Evolutionary conservation across 2,888 invertebrate species (phyloP).

Genomic region (Crepidodera aurea): DNA sequence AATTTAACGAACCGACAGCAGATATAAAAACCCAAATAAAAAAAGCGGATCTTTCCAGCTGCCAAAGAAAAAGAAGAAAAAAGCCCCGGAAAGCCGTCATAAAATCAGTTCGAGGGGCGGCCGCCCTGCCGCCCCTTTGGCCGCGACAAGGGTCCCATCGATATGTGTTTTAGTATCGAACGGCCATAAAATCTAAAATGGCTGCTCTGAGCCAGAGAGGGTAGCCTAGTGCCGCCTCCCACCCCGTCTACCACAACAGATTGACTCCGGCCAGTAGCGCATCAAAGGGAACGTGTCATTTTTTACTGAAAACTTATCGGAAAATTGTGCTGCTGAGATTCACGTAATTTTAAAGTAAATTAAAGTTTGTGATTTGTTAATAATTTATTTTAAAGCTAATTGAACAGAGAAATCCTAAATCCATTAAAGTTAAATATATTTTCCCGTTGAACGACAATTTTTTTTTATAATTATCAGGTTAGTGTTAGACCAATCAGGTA

Average conservation of each 20-base stretch:
- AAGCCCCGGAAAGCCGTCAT: constrained; percentile 13
- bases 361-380: too few relatives aligned
- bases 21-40: constrained; percentile 2
- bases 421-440: too few relatives aligned
- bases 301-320: too few relatives aligned
- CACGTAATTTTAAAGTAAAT: too few relatives aligned
- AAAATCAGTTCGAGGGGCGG: constrained; percentile 26
- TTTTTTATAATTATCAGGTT: too few relatives aligned
- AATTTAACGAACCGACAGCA: background rate
- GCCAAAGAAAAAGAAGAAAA: constrained; percentile 3
- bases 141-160: constrained; percentile 49
- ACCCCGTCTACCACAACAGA: constrained; percentile 32
- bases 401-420: too few relatives aligned
- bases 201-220: constrained; percentile 51
- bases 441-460: too few relatives aligned
- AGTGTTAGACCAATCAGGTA: too few relatives aligned
- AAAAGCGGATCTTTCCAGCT: background rate
- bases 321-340: too few relatives aligned
- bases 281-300: too few relatives aligned
- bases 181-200: constrained; percentile 64
- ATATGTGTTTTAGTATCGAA: constrained; percentile 62
- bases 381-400: too few relatives aligned
- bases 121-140: constrained; percentile 30
- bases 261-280: constrained; percentile 24
- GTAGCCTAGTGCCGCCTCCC: constrained; percentile 41